Evolutionary conservation across 2,797 vertebrate genomes (phyloP), one percentile per base, ranked within the genome.

Genomic region (Distichodus sexfasciatus): DNA sequence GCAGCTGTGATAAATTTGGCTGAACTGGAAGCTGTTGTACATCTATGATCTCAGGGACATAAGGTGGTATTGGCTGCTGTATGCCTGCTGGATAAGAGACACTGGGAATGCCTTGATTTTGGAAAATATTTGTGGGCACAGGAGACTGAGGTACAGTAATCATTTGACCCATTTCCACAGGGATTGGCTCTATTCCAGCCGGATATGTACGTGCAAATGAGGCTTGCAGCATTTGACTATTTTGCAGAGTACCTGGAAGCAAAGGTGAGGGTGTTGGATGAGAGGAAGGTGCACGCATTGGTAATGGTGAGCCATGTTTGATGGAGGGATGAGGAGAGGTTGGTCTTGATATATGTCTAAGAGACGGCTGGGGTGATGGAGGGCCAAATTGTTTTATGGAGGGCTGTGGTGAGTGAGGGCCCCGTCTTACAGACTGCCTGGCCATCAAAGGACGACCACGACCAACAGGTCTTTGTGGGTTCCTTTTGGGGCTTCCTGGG

Each of bases 391-490:
- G 43, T 59, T 78, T 71, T 17, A 74, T 41, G 24, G 88, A 91
- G 38, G 69, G 79, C 60, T 89, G 88, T 38, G 88, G 88, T 54
- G 88, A 90, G 35, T 75, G 54, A 47, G 68, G 75, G 48, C 36
- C 44, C 24, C 74, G 83, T 69, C 88, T 81, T 6, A 82, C 17
- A 10, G 89, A 86, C 44, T 85, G 87, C 38, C 71, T 86, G 28
- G 78, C 74, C 70, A 85, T 81, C 1, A 90, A 79, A 3, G 90
- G 90, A 50, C 83, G 88, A 23, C 90, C 90, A 63, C 88, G 84
- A 61, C 87, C 90, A 41, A 92, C 64, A 7, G 90, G 88, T 7
- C 86, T 76, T 60, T 76, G 79, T 11, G 60, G 43, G 47, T 74
- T 74, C 40, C 71, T 71, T 40, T 48, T 23, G 14, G 40, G 23